A percentile compares a stretch with the other conserved stretches of the same genome.
phyloP scores from a whole-genome alignment of 1,140 invertebrate species.

The Latrodectus geometricus region DNA sequence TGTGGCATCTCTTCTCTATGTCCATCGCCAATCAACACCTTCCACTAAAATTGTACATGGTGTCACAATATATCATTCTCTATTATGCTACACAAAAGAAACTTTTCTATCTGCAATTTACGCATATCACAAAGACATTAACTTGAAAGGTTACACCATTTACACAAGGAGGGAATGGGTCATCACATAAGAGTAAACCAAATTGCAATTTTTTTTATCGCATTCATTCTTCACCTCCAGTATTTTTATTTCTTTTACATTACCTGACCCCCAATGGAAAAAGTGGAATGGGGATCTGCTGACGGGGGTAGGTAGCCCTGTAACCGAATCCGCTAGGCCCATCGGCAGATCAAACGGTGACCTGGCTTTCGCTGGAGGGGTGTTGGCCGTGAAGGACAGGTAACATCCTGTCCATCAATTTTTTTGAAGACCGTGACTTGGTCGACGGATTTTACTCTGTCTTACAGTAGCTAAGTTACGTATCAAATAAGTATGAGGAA shows the following conservation, averaged over 20 bases:
- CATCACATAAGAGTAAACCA: not conserved
- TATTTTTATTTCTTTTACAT: conserved; percentile 10
- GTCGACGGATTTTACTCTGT: not conserved
- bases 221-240: conserved; percentile 9
- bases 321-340: conserved; percentile 37
- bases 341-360: conserved; percentile 54
- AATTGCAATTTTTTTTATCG: conserved; percentile 33
- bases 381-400: conserved; percentile 23
- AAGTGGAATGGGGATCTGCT: not conserved
- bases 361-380: conserved; percentile 11
- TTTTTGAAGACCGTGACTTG: conserved; percentile 43
- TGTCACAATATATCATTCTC: conserved; percentile 56
- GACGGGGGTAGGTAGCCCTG: not conserved
- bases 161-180: conserved; percentile 22
- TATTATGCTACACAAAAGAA: conserved; percentile 16
- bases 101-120: conserved; percentile 21
- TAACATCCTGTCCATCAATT: conserved; percentile 60
- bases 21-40: not conserved
- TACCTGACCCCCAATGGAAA: conserved; percentile 6
- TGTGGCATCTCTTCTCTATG: not conserved
- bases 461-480: conserved; percentile 11
- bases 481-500: not conserved
- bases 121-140: conserved; percentile 51
- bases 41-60: not conserved
- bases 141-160: conserved; percentile 57